Evolutionary conservation across 2,797 vertebrate genomes (phyloP), one percentile per base, ranked within the genome.

Genomic region (Argya squamiceps): DNA sequence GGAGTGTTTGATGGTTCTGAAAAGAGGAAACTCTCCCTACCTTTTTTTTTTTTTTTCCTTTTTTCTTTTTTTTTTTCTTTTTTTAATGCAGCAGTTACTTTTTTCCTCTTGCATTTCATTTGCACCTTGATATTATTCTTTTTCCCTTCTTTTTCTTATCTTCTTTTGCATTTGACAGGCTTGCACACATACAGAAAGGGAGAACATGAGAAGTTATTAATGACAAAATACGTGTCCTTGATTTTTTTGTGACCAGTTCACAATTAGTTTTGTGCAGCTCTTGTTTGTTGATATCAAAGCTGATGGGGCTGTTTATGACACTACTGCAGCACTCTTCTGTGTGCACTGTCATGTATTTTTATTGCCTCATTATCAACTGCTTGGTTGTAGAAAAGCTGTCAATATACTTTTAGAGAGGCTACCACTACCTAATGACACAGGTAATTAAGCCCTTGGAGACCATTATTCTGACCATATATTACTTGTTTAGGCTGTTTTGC

Each of bases 371-470:
- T 95, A 92, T 97, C 95, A 95, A 78, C 92, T 87, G 78, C 68
- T 89, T 95, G 53, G 13, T 76, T 77, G 36, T 88, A 73, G 90
- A 94, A 95, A 84, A 95, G 74, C 79, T 88, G 93, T 88, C 87
- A 91, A 34, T 96, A 94, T 93, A 80, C 58, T 97, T 97, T 97
- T 81, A 96, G 70, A 91, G 87, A 49, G 71, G 71, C 46, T 96
- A 92, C 96, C 88, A 69, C 84, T 96, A 65, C 78, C 85, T 97
- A 94, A 97, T 95, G 96, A 90, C 88, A 96, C 27, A 93, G 94
- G 93, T 97, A 98, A 97, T 98, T 93, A 97, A 97, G 90, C 92
- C 96, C 88, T 97, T 86, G 58, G 97, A 96, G 97, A 92, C 88
- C 52, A 34, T 87, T 94, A 89, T 83, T 94, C 58, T 89, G 69